phyloP scores from a whole-genome alignment of 2,113 vertebrate species.

The Camelus dromedarius region DNA sequence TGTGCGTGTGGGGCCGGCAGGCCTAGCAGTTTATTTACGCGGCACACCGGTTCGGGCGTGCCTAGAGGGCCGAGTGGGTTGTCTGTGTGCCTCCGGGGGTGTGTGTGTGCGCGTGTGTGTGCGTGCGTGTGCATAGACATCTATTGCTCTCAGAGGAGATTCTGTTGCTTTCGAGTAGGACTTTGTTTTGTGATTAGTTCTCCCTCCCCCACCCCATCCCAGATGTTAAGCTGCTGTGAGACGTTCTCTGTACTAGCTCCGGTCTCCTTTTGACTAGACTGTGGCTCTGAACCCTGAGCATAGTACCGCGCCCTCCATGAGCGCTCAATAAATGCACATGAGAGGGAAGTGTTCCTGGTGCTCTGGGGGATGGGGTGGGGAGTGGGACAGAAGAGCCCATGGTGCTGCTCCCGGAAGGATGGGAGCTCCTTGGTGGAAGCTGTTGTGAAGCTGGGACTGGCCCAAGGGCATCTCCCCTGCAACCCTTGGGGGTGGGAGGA shows the following conservation, averaged over 20 bases:
- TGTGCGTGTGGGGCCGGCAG: neutral
- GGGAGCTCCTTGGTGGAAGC: neutral
- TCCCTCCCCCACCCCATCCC: conserved; percentile 67
- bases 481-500: neutral
- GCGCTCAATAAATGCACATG: conserved; percentile 79
- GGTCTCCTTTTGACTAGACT: conserved; percentile 74
- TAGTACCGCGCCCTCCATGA: conserved; percentile 54
- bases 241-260: conserved; percentile 74
- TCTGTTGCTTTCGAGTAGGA: conserved; percentile 84
- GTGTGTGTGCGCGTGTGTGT: conserved; percentile 66
- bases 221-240: conserved; percentile 78
- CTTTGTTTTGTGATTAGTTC: conserved; percentile 85
- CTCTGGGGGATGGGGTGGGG: neutral
- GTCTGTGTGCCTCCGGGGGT: conserved; percentile 51
- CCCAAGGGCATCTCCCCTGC: neutral
- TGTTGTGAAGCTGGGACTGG: neutral
- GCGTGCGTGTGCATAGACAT: conserved; percentile 43
- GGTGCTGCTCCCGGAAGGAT: neutral
- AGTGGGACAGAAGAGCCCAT: rapidly evolving
- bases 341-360: conserved; percentile 29
- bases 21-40: conserved; percentile 33
- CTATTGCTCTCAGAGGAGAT: conserved; percentile 82
- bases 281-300: conserved; percentile 68
- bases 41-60: conserved; percentile 67
- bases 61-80: conserved; percentile 67